phyloP scores from a whole-genome alignment of 2,797 vertebrate species.

The Propithecus perrieri region DNA sequence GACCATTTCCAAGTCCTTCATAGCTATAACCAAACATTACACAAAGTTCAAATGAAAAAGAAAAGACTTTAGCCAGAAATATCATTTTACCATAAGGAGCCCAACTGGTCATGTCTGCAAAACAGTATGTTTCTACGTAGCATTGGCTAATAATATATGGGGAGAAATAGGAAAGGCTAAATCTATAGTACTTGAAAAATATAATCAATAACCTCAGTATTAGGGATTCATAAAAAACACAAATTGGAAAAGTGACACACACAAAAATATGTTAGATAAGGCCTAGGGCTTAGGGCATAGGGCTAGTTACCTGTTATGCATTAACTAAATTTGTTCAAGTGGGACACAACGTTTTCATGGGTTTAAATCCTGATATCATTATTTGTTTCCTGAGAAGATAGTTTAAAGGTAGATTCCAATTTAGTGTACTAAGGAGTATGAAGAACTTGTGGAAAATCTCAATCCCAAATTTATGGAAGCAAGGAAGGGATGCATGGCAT shows the following conservation, averaged over 20 bases:
- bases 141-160: not conserved
- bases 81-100: not conserved
- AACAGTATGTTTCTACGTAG: not conserved
- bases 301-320: not conserved
- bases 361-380: not conserved
- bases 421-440: not conserved
- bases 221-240: not conserved
- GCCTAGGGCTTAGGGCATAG: not conserved
- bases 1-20: not conserved
- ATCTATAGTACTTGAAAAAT: not conserved
- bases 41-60: not conserved
- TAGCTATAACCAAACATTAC: not conserved
- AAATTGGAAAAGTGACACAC: not conserved
- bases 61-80: not conserved
- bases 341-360: not conserved
- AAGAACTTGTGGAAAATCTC: not conserved
- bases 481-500: not conserved
- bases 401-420: not conserved
- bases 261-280: not conserved
- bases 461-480: not conserved
- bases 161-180: not conserved
- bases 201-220: not conserved
- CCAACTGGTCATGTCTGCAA: not conserved
- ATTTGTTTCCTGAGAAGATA: not conserved
- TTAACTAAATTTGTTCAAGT: not conserved